A percentile compares a stretch with the other conserved stretches of the same genome.
Evolutionary conservation across 37 sponge, comb jelly and placozoan species (phyloP).

Genomic region (Cliona cf. orientalis): DNA sequence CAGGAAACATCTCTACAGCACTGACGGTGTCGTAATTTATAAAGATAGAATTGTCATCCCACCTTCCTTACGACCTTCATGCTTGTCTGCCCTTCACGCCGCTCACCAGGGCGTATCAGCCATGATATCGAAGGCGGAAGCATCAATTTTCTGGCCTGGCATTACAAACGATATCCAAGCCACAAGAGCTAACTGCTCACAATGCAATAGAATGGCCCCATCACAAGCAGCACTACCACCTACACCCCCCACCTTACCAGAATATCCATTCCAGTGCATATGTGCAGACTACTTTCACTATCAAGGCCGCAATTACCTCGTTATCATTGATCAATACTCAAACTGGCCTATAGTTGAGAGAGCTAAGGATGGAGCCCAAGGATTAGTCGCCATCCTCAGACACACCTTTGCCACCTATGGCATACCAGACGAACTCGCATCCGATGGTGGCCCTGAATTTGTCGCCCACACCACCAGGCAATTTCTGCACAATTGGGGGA

Average conservation of each 20-base stretch:
- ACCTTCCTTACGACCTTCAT: constrained; percentile 15
- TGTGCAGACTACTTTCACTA: constrained; percentile 47
- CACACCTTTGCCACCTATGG: constrained; percentile 35
- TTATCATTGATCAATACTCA: constrained; percentile 45
- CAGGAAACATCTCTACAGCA: constrained; percentile 44
- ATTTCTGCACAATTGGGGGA: constrained; percentile 20
- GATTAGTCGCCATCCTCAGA: constrained; percentile 34
- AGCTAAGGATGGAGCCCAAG: constrained; percentile 24
- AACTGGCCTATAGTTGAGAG: constrained; percentile 55
- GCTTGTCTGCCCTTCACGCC: constrained; percentile 36
- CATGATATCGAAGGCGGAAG: constrained; percentile 38
- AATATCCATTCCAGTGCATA: constrained; percentile 48
- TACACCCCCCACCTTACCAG: constrained; percentile 21
- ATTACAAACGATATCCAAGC: constrained; percentile 10
- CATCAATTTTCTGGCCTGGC: constrained; percentile 39
- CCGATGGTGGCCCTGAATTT: constrained; percentile 47
- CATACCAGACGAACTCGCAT: constrained; percentile 49
- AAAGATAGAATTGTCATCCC: constrained; percentile 50
- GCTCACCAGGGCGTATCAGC: constrained; percentile 37
- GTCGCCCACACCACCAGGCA: constrained; percentile 8
- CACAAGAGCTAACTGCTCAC: constrained; percentile 12
- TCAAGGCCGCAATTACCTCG: constrained; percentile 25
- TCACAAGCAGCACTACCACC: constrained; percentile 28
- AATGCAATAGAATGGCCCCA: constrained; percentile 48
- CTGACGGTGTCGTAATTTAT: constrained; percentile 41